Base-by-base conservation (phyloP, 2,888 invertebrate genomes). In the Melikaiella ostensackeni region DNA sequence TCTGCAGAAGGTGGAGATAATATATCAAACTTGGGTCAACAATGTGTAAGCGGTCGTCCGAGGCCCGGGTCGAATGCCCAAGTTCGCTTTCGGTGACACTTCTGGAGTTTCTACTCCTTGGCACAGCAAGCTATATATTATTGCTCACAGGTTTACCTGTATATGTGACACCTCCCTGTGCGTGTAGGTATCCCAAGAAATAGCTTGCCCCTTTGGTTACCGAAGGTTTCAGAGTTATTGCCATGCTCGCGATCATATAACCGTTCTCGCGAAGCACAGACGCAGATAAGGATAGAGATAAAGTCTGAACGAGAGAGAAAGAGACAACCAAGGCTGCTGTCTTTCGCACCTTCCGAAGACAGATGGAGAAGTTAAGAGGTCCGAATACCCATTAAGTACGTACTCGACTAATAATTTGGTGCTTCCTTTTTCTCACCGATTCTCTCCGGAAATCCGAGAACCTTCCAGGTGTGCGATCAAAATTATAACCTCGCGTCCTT, bases 71-170 rank as follows among this genome's bases (percentile, higher is more conserved):
- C 87, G 86, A 83, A 82, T 84, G 85, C 85, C 86, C 85, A 87
- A 88, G 86, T 88, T 89, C 85, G 85, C 87, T 89, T 87, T 87
- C 83, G 82, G 89, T 88, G 90, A 89, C 89, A 89, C 90, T 90
- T 89, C 87, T 88, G 87, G 88, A 89, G 89, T 89, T 89, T 87
- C 88, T 86, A 86, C 86, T 89, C 85, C 88, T 89, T 87, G 88
- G 86, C 82, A 78, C 75, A 70, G 70, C 78, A 83, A 89, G 88
- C 88, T 88, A 88, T 88, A 88, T 86, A 82, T 86, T 85, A 86
- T 82, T 79, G 73, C 80, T 82, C 82, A 80, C 83, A 77, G 64
- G 62, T 82, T 77, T 78, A 24, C 8, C 78, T 74, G 75, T 76
- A 42, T 79, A 50, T 35, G 50, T 19, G 59, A 50, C 61, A 63